Conservation (phyloP, 1,140 invertebrate genomes). For the Medauroidea extradentata region DNA sequence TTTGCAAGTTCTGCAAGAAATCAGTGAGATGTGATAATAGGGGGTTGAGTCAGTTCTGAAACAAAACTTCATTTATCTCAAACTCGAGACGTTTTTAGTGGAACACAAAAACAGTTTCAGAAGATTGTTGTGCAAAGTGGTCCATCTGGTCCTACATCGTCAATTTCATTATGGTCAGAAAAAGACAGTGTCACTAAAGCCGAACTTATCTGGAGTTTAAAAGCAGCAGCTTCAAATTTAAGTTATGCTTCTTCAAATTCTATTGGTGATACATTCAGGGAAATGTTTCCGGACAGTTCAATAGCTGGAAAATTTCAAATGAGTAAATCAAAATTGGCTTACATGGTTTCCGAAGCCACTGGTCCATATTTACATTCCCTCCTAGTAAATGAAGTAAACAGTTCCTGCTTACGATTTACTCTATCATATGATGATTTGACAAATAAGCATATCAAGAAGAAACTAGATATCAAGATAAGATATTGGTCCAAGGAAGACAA, state of each 20-base stretch:
- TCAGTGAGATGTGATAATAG: too few relatives aligned
- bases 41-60: too few relatives aligned
- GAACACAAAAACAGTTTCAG: too few relatives aligned
- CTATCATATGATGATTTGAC: conserved; percentile 24
- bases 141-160: too few relatives aligned
- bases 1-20: too few relatives aligned
- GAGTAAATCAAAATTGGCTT: conserved; percentile 17
- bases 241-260: conserved; percentile 12
- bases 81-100: too few relatives aligned
- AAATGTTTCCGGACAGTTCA: conserved; percentile 12
- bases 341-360: conserved; percentile 24
- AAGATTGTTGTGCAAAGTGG: too few relatives aligned
- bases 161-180: too few relatives aligned
- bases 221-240: too few relatives aligned
- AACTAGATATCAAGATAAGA: conserved; percentile 18
- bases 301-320: not conserved
- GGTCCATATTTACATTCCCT: conserved; percentile 22
- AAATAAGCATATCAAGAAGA: conserved; percentile 19
- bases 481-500: conserved; percentile 23
- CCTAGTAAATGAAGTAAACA: conserved; percentile 14
- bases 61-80: too few relatives aligned
- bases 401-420: conserved; percentile 8
- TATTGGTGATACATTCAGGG: conserved; percentile 6
- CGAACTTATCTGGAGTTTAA: too few relatives aligned
- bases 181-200: too few relatives aligned